Evolutionary conservation across 1,140 invertebrate genomes (phyloP).

Genomic region (Brachionus asplanchnoidis): DNA sequence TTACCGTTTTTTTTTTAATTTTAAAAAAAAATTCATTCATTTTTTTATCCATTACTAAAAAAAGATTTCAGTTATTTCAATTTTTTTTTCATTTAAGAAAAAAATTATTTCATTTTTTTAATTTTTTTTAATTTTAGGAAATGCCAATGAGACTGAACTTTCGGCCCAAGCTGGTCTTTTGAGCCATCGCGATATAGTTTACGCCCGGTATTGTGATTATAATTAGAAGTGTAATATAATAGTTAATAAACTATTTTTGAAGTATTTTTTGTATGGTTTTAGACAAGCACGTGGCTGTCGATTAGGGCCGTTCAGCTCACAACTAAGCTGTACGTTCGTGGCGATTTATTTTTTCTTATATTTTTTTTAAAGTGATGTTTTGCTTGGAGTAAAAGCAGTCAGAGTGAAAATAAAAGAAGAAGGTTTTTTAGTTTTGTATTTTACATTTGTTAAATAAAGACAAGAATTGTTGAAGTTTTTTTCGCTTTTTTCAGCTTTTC

Average conservation of each 20-base stretch:
- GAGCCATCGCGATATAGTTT: background rate
- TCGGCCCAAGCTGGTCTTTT: constrained; percentile 37
- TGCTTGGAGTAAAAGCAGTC: background rate
- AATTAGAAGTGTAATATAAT: background rate
- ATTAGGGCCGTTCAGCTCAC: background rate
- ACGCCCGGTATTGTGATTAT: background rate
- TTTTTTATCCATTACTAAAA: too few relatives aligned
- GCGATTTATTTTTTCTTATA: background rate
- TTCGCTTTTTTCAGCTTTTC: too few relatives aligned
- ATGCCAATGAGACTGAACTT: constrained; percentile 31
- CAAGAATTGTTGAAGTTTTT: too few relatives aligned
- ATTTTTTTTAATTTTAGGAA: background rate
- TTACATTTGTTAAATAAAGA: too few relatives aligned
- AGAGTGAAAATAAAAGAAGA: background rate
- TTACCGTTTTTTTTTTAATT: too few relatives aligned
- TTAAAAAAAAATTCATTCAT: too few relatives aligned
- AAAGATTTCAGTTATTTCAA: too few relatives aligned
- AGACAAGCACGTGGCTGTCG: background rate
- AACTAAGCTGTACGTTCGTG: background rate
- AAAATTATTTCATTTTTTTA: background rate
- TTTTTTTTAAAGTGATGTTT: background rate
- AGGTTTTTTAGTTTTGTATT: too few relatives aligned
- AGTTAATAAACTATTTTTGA: background rate
- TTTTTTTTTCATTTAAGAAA: too few relatives aligned
- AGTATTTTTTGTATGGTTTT: background rate